phyloP scores from a whole-genome alignment of 2,113 vertebrate genomes.

The Cyanocitta stelleri region DNA sequence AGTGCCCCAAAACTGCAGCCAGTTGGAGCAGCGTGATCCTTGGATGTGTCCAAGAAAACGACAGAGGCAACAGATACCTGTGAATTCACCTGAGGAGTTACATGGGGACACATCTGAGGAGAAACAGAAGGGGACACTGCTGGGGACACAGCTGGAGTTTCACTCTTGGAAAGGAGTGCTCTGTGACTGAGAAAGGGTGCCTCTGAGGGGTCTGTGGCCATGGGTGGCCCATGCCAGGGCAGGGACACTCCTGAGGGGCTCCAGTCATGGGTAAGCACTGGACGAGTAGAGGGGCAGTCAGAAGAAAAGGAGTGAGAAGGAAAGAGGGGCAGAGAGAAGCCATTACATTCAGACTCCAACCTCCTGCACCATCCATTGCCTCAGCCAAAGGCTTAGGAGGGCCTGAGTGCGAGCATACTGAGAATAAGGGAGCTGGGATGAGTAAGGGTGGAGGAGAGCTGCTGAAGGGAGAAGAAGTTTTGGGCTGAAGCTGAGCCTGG shows the following conservation, averaged over 20 bases:
- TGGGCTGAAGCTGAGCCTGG: background rate
- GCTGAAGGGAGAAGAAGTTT: background rate
- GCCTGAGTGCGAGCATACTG: background rate
- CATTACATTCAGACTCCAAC: background rate
- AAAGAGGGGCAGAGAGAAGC: background rate
- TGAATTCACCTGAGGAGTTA: background rate
- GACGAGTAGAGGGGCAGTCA: background rate
- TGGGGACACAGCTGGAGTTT: background rate
- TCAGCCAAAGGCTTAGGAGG: background rate
- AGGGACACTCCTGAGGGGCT: background rate
- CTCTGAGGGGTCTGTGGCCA: background rate
- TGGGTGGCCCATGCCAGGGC: background rate
- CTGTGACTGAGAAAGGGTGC: background rate
- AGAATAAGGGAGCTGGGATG: background rate
- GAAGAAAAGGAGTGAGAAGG: background rate
- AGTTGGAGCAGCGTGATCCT: rapidly evolving
- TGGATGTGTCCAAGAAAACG: background rate
- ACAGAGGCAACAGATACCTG: background rate
- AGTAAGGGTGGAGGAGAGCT: background rate
- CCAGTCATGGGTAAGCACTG: background rate
- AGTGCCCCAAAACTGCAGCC: background rate
- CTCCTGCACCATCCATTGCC: rapidly evolving
- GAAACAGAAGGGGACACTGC: background rate
- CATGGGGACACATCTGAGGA: background rate
- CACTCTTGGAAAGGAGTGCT: background rate